phyloP scores from a whole-genome alignment of 1,140 invertebrate species.

The Ridgeia piscesae region DNA sequence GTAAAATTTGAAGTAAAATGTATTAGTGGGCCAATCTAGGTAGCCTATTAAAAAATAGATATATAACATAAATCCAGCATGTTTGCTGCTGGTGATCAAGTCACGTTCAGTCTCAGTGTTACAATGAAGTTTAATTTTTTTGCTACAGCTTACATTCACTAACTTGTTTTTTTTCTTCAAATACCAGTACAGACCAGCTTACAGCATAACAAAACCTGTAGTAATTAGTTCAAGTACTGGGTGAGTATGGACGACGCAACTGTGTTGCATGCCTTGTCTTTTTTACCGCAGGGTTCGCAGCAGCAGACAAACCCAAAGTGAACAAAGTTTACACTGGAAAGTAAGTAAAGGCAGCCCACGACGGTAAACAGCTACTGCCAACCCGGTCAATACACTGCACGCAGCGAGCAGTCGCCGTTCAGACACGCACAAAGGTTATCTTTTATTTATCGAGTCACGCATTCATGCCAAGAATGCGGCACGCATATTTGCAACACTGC shows the following conservation, averaged over 20 bases:
- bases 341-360: neutral
- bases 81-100: too few species aligned
- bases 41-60: too few species aligned
- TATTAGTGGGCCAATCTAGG: too few species aligned
- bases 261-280: neutral
- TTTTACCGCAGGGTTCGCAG: neutral
- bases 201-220: too few species aligned
- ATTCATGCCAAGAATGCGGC: slow-evolving; percentile 30
- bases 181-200: too few species aligned
- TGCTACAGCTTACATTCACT: too few species aligned
- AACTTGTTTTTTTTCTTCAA: too few species aligned
- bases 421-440: slow-evolving; percentile 1
- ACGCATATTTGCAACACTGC: slow-evolving; percentile 19
- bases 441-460: slow-evolving; percentile 28
- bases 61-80: too few species aligned
- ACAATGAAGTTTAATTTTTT: too few species aligned
- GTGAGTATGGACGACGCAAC: neutral
- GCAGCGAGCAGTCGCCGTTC: neutral
- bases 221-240: too few species aligned
- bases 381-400: neutral
- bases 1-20: too few species aligned
- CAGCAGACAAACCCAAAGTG: neutral
- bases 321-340: neutral
- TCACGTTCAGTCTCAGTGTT: too few species aligned
- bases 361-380: neutral